phyloP scores from a whole-genome alignment of 2,113 vertebrate genomes.

The cat (Felis catus) region DNA sequence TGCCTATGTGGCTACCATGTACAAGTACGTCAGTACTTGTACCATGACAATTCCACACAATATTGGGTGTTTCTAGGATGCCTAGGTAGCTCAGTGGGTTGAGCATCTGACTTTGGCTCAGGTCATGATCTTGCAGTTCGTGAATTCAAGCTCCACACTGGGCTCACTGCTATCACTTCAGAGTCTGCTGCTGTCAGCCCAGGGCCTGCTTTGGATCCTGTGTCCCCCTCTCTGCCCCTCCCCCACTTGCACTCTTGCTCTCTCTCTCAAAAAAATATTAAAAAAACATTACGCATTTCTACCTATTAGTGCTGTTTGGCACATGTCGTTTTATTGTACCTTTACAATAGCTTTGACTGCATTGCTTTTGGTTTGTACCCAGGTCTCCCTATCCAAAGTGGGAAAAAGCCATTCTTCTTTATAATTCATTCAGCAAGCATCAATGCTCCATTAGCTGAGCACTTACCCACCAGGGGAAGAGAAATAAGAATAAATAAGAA shows the following conservation, averaged over 20 bases:
- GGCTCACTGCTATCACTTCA: too few species aligned
- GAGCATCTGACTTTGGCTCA: too few species aligned
- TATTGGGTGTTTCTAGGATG: background rate
- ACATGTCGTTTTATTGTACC: background rate
- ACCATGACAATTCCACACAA: background rate
- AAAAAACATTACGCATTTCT: background rate
- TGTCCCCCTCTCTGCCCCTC: too few species aligned
- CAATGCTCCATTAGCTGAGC: background rate
- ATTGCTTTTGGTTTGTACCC: slow-evolving; percentile 9
- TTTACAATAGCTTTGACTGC: background rate
- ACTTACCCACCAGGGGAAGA: background rate
- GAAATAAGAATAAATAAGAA: background rate
- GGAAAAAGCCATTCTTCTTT: background rate
- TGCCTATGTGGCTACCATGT: background rate
- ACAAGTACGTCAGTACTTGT: background rate
- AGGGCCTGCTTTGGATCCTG: too few species aligned
- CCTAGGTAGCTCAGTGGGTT: too few species aligned
- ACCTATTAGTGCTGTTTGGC: background rate
- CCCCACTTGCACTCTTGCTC: too few species aligned
- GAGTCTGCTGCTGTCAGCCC: too few species aligned
- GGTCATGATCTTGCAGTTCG: too few species aligned
- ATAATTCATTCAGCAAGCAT: slow-evolving; percentile 7
- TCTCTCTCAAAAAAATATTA: too few species aligned
- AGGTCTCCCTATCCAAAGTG: background rate
- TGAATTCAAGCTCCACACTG: too few species aligned